Evolutionary conservation across 2,888 invertebrate genomes (phyloP).

Genomic region (Drosophila setosimentum): DNA sequence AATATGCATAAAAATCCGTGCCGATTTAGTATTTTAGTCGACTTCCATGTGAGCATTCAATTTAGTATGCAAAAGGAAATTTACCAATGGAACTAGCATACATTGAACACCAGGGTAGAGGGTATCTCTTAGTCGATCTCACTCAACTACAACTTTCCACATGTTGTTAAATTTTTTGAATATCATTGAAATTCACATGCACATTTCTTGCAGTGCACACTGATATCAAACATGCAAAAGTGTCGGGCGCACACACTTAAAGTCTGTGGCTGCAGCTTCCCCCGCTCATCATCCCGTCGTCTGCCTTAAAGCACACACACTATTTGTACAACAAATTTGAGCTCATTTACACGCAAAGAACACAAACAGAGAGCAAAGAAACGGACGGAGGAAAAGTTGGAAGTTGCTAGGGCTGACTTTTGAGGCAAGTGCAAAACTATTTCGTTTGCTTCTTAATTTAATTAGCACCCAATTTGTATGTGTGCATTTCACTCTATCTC

Average conservation of each 20-base stretch:
- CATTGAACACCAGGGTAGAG: background rate
- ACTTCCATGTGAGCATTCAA: background rate
- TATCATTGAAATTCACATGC: background rate
- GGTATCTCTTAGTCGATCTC: background rate
- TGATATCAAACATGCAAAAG: slow-evolving; percentile 11
- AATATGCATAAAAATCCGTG: no score
- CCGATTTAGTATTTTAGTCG: background rate
- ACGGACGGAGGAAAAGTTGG: slow-evolving; percentile 34
- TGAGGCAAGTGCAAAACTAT: slow-evolving; percentile 66
- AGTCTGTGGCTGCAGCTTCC: background rate
- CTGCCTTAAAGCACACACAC: slow-evolving; percentile 34
- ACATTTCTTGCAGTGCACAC: slow-evolving; percentile 18
- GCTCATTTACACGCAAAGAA: slow-evolving; percentile 74
- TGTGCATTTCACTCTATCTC: slow-evolving; percentile 4
- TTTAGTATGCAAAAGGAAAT: background rate
- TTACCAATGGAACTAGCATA: background rate
- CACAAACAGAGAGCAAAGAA: slow-evolving; percentile 36
- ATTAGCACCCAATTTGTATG: slow-evolving; percentile 67
- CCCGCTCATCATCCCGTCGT: background rate
- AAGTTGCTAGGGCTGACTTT: slow-evolving; percentile 55
- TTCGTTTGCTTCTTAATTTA: slow-evolving; percentile 71
- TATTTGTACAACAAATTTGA: slow-evolving; percentile 75
- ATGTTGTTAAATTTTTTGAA: background rate
- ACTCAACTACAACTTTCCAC: background rate
- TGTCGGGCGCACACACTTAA: background rate